These are phyloP conservation scores for Elysia crispata DNA, from an alignment of 2,888 invertebrate species.

Conservation along the genomic window DNA sequence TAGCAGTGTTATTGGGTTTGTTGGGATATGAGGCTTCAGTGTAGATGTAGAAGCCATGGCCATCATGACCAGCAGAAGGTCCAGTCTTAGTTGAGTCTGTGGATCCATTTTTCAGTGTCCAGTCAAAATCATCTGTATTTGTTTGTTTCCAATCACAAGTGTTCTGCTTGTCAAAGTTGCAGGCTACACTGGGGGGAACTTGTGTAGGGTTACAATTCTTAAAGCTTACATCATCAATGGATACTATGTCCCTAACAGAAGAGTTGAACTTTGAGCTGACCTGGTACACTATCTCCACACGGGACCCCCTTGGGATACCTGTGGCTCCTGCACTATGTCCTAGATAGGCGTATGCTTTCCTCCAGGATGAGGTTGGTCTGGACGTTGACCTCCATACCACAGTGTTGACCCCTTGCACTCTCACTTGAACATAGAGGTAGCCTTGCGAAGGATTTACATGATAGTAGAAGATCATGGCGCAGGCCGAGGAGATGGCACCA, in stretches of 20 bases:
- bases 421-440: constrained; percentile 17
- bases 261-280: background rate
- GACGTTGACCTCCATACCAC: constrained; percentile 30
- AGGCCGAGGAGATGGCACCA: constrained; percentile 57
- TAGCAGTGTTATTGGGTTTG: constrained; percentile 81
- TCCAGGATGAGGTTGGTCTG: background rate
- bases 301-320: constrained; percentile 31
- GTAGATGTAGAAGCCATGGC: constrained; percentile 65
- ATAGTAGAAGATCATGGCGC: constrained; percentile 72
- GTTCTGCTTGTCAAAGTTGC: constrained; percentile 68
- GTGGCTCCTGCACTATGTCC: constrained; percentile 2
- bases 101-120: constrained; percentile 63
- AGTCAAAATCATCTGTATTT: constrained; percentile 69
- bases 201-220: constrained; percentile 61
- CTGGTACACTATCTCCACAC: constrained; percentile 39
- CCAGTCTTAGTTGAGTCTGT: constrained; percentile 69
- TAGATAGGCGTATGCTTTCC: constrained; percentile 33
- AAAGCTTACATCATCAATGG: constrained; percentile 74
- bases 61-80: constrained; percentile 65
- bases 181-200: constrained; percentile 61
- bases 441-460: constrained; percentile 73
- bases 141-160: constrained; percentile 69
- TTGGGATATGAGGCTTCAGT: constrained; percentile 80
- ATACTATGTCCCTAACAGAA: constrained; percentile 42
- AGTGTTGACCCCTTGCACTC: constrained; percentile 23